Evolutionary conservation across 2,113 vertebrate species (phyloP).

Genomic region (Oenanthe oenanthe): DNA sequence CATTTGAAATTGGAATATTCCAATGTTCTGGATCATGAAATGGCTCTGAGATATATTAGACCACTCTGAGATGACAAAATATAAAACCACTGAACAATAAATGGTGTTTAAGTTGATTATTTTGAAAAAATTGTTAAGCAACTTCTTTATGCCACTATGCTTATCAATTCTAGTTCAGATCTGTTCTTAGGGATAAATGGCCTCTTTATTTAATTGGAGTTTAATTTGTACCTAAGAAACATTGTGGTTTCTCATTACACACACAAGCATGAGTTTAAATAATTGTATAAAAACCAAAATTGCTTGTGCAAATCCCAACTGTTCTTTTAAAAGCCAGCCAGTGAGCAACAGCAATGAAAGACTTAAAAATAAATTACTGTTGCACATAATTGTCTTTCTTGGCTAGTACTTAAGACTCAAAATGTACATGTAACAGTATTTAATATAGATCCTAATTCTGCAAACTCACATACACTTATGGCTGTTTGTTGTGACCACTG

Average conservation of each 20-base stretch:
- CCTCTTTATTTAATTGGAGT: neutral
- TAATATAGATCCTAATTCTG: neutral
- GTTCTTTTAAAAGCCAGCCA: neutral
- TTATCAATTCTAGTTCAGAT: neutral
- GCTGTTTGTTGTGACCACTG: neutral
- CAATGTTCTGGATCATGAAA: neutral
- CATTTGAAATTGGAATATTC: neutral
- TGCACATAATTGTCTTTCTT: neutral
- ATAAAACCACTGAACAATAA: neutral
- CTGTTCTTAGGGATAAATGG: neutral
- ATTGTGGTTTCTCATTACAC: accelerated
- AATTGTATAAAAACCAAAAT: neutral
- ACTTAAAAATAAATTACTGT: neutral
- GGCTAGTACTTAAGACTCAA: neutral
- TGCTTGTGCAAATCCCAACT: neutral
- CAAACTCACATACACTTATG: neutral
- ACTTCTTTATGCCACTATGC: neutral
- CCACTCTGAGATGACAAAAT: neutral
- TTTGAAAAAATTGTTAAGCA: neutral
- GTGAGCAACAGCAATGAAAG: neutral
- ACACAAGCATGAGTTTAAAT: neutral
- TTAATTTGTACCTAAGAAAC: neutral
- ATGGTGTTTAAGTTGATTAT: neutral
- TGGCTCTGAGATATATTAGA: neutral
- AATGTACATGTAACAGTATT: neutral